These are phyloP conservation scores for Panthera tigris DNA, from an alignment of 2,113 vertebrate species.

Conservation along the genomic window DNA sequence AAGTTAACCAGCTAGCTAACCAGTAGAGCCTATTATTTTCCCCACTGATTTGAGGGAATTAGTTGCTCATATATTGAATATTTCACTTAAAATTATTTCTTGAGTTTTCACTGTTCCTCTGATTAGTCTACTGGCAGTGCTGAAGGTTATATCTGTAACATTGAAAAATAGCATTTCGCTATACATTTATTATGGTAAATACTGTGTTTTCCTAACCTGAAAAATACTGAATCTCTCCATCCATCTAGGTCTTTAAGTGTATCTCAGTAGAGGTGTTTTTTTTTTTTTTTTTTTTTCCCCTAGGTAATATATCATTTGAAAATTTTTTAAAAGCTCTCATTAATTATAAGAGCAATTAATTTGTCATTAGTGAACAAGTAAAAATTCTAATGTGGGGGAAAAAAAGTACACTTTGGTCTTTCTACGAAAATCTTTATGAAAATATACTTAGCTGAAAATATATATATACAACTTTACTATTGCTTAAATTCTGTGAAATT, in stretches of 20 bases:
- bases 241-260: background rate
- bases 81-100: background rate
- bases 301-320: background rate
- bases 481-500: background rate
- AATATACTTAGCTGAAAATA: background rate
- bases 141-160: background rate
- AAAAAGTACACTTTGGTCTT: background rate
- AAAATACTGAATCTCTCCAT: background rate
- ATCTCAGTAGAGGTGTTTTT: background rate
- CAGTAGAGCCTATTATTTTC: background rate
- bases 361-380: background rate
- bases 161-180: background rate
- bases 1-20: background rate
- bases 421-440: background rate
- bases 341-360: background rate
- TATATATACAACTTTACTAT: background rate
- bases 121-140: background rate
- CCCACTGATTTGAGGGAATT: background rate
- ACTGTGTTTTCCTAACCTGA: background rate
- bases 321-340: background rate
- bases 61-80: background rate
- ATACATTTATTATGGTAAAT: background rate
- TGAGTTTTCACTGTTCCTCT: background rate
- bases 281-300: background rate
- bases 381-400: background rate